Base-by-base conservation (phyloP, 1,140 invertebrate species). In the Drosophila nasuta region DNA sequence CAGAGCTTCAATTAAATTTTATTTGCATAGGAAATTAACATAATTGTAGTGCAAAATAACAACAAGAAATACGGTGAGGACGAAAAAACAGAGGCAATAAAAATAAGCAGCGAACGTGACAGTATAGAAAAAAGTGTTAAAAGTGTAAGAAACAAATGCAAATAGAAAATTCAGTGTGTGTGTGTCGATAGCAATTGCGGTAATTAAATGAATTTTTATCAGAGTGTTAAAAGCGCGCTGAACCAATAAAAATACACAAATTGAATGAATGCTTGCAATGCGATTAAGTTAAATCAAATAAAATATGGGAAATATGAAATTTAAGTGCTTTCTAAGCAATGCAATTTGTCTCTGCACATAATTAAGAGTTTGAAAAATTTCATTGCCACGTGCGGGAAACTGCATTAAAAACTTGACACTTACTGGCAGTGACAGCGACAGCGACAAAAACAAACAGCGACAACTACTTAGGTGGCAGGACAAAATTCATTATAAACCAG, bases 11-110 rank as follows among this genome's bases (percentile, higher is more conserved):
- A 91, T 91, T 91, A 91, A 91, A 91, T 91, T 88, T 91, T 91
- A 91, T 91, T 91, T 91, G 89, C 89, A 91, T 91, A 91, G 89
- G 89, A 91, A 91, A 91, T 91, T 91, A 91, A 89, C 89, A 91
- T 91, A 91, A 91, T 91, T 91, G 88, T 85, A 91, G 88, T 88
- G 86, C 71, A 88, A 89, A 88, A 81, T 89, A 87, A 86, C 51
- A 66, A 79, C 80, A 73, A 43, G 66, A 79, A 86, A 51, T 45
- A 51, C 59, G 38, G 56, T 15, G 45, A 46, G 54, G 33, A 60
- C 63, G 63, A 56, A 11, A 54, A 43, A 73, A 64, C 72, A 75
- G 57, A 73, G 74, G 80, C 80, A 80, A 89, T 83, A 88, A 86
- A 86, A 86, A 70, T 86, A 86, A 86, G 82, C 82, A 75, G 62